Conservation (phyloP, 1,140 invertebrate species). For the Bombus waltoni region DNA sequence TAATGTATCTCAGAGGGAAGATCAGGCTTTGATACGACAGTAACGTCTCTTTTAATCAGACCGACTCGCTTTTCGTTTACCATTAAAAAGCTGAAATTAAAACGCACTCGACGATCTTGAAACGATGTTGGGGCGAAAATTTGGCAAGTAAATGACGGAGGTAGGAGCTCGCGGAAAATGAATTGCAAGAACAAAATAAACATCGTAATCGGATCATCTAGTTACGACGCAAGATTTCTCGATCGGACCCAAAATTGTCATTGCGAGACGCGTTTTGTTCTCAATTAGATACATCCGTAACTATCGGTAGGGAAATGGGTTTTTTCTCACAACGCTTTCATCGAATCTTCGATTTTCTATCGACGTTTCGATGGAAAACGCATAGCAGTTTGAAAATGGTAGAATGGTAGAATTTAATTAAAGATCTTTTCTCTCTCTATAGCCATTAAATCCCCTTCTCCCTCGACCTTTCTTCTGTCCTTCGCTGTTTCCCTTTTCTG, state of each 20-base stretch:
- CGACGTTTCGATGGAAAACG: conserved; percentile 32
- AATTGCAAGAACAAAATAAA: too few relatives aligned
- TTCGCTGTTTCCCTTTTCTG: conserved; percentile 38
- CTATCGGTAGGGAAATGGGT: background rate
- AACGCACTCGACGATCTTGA: too few relatives aligned
- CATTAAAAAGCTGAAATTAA: too few relatives aligned
- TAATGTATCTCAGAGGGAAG: too few relatives aligned
- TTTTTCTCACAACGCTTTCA: background rate
- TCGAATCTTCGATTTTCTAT: conserved; percentile 51
- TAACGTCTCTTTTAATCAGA: too few relatives aligned
- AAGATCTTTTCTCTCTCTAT: conserved; percentile 59
- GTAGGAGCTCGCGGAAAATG: too few relatives aligned
- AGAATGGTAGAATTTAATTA: conserved; percentile 82
- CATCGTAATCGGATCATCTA: too few relatives aligned
- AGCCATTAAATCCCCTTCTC: conserved; percentile 47
- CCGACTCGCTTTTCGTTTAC: too few relatives aligned
- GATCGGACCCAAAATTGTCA: background rate
- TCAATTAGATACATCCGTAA: background rate
- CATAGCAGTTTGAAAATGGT: conserved; percentile 70
- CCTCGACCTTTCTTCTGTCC: conserved; percentile 42
- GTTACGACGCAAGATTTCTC: too few relatives aligned
- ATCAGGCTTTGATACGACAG: too few relatives aligned
- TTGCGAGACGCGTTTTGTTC: background rate
- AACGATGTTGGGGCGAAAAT: too few relatives aligned
- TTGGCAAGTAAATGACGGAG: too few relatives aligned